phyloP scores from a whole-genome alignment of 64 coral and sea anemone genomes.

The Catalaphyllia jardinei region DNA sequence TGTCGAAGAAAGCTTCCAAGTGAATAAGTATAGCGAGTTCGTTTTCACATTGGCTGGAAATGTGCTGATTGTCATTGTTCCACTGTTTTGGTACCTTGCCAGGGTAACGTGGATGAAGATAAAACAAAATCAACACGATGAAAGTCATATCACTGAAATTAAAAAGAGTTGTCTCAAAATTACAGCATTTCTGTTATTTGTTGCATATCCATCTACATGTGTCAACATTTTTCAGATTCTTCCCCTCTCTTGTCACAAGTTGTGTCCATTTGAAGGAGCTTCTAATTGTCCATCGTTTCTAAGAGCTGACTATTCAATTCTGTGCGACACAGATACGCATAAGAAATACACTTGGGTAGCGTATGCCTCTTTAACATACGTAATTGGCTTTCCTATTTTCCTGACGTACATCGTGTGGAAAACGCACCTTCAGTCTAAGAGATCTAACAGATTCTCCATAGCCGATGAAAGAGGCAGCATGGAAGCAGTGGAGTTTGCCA shows the following conservation, averaged over 20 bases:
- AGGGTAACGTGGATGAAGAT: not conserved
- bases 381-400: slow-evolving; percentile 7
- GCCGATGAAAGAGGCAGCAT: not conserved
- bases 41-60: slow-evolving; percentile 1
- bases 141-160: not conserved
- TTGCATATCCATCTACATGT: slow-evolving; percentile 32
- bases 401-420: slow-evolving; percentile 17
- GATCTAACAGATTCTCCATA: not conserved
- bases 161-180: not conserved
- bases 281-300: not conserved
- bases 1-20: not conserved
- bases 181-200: slow-evolving; percentile 17
- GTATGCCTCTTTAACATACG: slow-evolving; percentile 1
- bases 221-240: slow-evolving; percentile 23
- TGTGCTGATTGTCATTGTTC: not conserved
- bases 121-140: not conserved
- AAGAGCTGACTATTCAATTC: slow-evolving; percentile 12
- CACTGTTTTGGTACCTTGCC: slow-evolving; percentile 3
- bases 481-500: not conserved
- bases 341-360: not conserved
- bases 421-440: not conserved
- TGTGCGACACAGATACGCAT: not conserved
- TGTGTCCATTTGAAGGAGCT: not conserved
- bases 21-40: slow-evolving; percentile 24
- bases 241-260: slow-evolving; percentile 33